Percentiles rank a stretch among this genome's conserved stretches.
phyloP scores from a whole-genome alignment of 2,888 invertebrate genomes.

The Thysanoteuthis rhombus region DNA sequence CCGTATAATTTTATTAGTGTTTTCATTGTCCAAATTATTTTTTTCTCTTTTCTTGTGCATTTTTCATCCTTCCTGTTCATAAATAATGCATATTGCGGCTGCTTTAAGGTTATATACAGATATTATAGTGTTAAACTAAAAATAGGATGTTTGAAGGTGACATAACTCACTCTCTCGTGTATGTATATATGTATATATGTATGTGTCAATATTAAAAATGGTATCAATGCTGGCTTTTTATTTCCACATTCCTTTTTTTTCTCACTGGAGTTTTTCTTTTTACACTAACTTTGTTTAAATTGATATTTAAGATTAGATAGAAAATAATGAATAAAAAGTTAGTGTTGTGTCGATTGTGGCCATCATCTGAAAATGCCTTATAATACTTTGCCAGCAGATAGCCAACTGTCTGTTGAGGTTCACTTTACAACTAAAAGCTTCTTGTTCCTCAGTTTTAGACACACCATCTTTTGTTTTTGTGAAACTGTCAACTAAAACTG shows the following conservation, averaged over 20 bases:
- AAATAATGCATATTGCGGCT: not conserved
- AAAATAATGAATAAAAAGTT: not conserved
- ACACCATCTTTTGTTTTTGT: not conserved
- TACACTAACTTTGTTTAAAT: not conserved
- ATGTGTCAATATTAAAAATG: not conserved
- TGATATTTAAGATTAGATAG: not conserved
- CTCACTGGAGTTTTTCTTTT: not conserved
- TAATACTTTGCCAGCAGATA: not conserved
- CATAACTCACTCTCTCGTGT: not conserved
- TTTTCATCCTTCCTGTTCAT: not conserved
- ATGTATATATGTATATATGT: not conserved
- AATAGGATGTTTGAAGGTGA: not conserved
- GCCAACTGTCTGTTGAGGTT: not conserved
- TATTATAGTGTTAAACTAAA: not conserved
- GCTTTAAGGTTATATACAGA: not conserved
- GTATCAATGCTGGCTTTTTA: not conserved
- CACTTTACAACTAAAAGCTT: not conserved
- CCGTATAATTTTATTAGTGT: not conserved
- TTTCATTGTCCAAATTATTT: not conserved
- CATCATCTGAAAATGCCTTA: not conserved
- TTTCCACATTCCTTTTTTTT: not conserved
- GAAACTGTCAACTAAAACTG: too few species aligned
- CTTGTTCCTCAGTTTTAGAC: not conserved
- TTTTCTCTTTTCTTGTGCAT: not conserved
- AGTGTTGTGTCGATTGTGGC: not conserved